Conservation (phyloP, 2,113 vertebrate species). For the Paradisaea rubra region DNA sequence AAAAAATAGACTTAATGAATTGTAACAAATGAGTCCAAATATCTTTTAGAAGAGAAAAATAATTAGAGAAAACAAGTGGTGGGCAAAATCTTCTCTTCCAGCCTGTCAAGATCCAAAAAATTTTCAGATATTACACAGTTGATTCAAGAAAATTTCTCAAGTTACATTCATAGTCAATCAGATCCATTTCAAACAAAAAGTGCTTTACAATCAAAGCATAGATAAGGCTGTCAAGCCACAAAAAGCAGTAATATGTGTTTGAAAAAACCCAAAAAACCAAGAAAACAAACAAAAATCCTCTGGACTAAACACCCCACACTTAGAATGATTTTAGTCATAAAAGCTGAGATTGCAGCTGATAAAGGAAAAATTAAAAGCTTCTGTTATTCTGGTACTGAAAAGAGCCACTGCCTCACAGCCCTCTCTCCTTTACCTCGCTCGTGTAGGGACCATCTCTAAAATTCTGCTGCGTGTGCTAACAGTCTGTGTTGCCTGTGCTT, state of each 20-base stretch:
- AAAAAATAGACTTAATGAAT: not conserved
- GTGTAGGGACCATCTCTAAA: rapidly evolving
- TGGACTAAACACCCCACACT: rapidly evolving
- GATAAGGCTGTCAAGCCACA: not conserved
- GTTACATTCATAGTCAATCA: not conserved
- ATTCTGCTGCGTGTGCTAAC: not conserved
- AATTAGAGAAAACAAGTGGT: not conserved
- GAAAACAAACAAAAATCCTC: not conserved
- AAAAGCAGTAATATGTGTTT: not conserved
- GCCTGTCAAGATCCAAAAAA: not conserved
- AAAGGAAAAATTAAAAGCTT: not conserved
- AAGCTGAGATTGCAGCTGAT: not conserved
- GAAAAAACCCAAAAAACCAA: not conserved
- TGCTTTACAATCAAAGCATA: not conserved
- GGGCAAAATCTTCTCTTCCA: not conserved
- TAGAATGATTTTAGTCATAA: not conserved
- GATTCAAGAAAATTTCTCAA: not conserved
- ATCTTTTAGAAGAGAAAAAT: not conserved
- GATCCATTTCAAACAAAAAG: not conserved
- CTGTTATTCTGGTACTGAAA: not conserved
- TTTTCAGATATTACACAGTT: not conserved
- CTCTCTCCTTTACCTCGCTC: not conserved
- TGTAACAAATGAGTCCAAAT: not conserved
- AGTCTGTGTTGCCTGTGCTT: not conserved
- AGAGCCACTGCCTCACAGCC: not conserved